Percentiles rank a stretch among this genome's conserved stretches.
These are phyloP conservation scores for Esox niger DNA, from an alignment of 2,113 vertebrate species.

Conservation along the genomic window DNA sequence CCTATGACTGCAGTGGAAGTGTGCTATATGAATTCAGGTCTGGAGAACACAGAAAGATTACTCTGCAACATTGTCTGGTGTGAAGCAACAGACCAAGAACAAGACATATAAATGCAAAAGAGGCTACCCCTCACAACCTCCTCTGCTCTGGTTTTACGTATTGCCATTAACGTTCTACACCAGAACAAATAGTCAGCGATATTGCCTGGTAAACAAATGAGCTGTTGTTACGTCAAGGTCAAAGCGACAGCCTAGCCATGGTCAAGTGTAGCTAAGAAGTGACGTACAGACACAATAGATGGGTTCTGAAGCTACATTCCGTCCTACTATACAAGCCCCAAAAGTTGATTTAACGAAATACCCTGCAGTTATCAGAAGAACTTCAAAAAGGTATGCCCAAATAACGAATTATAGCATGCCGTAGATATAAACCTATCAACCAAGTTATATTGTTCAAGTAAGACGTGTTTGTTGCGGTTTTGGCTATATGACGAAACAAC, in stretches of 20 bases:
- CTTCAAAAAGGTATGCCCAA: too few species aligned
- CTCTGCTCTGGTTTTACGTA: conserved; percentile 68
- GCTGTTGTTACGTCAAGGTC: conserved; percentile 81
- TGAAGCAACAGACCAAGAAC: not conserved
- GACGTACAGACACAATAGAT: conserved; percentile 47
- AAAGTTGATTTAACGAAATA: not conserved
- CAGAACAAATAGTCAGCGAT: conserved; percentile 75
- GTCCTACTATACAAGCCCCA: not conserved
- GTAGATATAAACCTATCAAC: too few species aligned
- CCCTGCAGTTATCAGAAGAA: too few species aligned
- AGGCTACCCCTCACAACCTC: not conserved
- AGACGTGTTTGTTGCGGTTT: too few species aligned
- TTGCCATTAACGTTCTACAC: conserved; percentile 67
- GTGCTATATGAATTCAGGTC: conserved; percentile 6
- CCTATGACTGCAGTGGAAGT: conserved; percentile 21
- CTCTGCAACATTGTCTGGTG: not conserved
- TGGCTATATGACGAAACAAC: too few species aligned
- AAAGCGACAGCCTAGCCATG: conserved; percentile 77
- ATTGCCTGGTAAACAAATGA: conserved; percentile 74
- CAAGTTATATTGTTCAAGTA: too few species aligned
- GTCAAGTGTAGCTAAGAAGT: conserved; percentile 77
- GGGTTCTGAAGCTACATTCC: not conserved
- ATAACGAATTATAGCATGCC: too few species aligned
- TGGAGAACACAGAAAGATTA: not conserved
- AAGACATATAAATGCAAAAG: not conserved